These are phyloP conservation scores for Perizoma flavofasciatum DNA, from an alignment of 2,888 invertebrate species.

Conservation along the genomic window DNA sequence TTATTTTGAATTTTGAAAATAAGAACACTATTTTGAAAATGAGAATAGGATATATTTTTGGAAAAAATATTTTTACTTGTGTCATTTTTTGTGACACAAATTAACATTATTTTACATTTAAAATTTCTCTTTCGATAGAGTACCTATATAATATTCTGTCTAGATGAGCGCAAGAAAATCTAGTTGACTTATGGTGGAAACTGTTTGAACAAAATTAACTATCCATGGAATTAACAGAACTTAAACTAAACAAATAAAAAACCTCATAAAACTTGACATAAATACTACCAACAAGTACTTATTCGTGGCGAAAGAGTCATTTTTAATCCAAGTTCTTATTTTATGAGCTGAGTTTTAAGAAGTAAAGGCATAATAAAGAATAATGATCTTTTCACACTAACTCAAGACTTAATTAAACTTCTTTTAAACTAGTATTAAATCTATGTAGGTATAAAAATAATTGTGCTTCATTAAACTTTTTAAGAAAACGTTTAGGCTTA, in stretches of 20 bases:
- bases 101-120: too few relatives aligned
- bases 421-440: constrained; percentile 10
- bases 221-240: neutral
- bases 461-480: constrained; percentile 9
- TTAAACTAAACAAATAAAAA: constrained; percentile 7
- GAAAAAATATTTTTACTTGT: too few relatives aligned
- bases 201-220: too few relatives aligned
- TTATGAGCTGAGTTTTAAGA: constrained; percentile 26
- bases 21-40: too few relatives aligned
- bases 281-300: constrained; percentile 7
- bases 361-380: constrained; percentile 20
- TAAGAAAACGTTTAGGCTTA: neutral
- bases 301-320: constrained; percentile 14
- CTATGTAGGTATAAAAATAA: neutral
- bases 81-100: too few relatives aligned
- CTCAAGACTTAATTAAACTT: constrained; percentile 29
- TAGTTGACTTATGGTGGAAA: too few relatives aligned
- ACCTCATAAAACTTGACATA: constrained; percentile 12
- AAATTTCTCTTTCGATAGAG: too few relatives aligned
- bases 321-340: constrained; percentile 22
- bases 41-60: too few relatives aligned
- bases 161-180: too few relatives aligned
- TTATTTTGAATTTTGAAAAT: too few relatives aligned
- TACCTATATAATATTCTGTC: too few relatives aligned
- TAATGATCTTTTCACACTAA: constrained; percentile 31